Conservation (phyloP, 2,113 vertebrate genomes). For the Cryptoleucopteryx plumbea region DNA sequence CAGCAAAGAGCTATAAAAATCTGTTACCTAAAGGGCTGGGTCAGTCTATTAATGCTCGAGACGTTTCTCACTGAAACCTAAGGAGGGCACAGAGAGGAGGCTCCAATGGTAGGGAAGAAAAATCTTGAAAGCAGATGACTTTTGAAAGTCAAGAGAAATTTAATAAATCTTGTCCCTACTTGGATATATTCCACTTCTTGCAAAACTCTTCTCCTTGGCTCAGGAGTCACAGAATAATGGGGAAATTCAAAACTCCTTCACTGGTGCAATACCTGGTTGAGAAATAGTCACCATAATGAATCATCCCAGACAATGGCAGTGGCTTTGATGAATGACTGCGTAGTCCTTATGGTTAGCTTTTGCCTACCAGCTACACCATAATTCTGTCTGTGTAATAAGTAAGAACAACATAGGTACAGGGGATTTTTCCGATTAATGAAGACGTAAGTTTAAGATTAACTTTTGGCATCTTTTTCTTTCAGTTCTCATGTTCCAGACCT, state of each 20-base stretch:
- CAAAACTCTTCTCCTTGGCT: not conserved
- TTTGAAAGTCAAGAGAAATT: not conserved
- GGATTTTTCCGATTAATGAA: not conserved
- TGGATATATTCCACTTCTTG: not conserved
- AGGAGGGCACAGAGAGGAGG: not conserved
- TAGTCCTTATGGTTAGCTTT: not conserved
- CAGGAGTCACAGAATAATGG: not conserved
- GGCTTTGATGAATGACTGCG: not conserved
- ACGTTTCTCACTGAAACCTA: not conserved
- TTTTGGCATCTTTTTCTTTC: not conserved
- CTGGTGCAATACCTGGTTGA: constrained; percentile 8
- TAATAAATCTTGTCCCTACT: not conserved
- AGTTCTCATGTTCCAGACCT: not conserved
- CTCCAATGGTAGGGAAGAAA: not conserved
- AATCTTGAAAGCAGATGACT: not conserved
- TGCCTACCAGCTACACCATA: not conserved
- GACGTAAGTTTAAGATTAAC: not conserved
- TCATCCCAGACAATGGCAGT: not conserved
- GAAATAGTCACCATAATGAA: not conserved
- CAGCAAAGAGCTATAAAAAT: not conserved
- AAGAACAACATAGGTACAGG: not conserved
- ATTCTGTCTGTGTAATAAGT: not conserved
- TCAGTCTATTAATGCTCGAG: not conserved
- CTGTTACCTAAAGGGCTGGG: not conserved
- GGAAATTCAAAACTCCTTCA: not conserved